Conservation (phyloP, 2,113 vertebrate genomes). For the Antechinus stuartii region DNA sequence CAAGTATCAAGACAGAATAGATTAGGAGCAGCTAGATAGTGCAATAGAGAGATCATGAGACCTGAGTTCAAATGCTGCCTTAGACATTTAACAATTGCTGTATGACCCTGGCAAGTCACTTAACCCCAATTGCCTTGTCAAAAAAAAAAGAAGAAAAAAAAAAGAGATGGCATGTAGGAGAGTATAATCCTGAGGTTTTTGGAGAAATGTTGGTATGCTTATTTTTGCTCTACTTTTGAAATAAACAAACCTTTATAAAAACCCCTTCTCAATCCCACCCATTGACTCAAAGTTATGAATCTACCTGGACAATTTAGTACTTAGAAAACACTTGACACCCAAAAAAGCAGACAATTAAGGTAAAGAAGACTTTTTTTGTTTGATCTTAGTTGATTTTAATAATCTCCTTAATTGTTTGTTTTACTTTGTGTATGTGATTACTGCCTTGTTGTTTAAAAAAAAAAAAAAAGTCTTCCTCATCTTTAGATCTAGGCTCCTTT, state of each 20-base stretch:
- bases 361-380: background rate
- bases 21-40: too few relatives aligned
- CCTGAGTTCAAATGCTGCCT: too few relatives aligned
- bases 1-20: background rate
- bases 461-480: background rate
- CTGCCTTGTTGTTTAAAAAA: background rate
- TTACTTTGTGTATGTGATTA: background rate
- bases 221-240: background rate
- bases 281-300: background rate
- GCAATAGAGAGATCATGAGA: too few relatives aligned
- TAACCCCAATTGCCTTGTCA: too few relatives aligned
- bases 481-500: background rate
- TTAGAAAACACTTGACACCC: constrained; percentile 18
- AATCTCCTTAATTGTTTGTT: background rate
- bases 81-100: too few relatives aligned
- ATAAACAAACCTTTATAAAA: background rate
- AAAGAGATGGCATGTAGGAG: background rate
- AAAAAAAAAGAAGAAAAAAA: too few relatives aligned
- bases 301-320: background rate
- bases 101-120: too few relatives aligned
- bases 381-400: background rate
- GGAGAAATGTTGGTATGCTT: background rate
- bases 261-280: background rate
- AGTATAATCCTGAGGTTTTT: background rate
- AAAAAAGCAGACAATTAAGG: background rate